Evolutionary conservation across 2,888 invertebrate genomes (phyloP).

Genomic region (Diloba caeruleocephala): DNA sequence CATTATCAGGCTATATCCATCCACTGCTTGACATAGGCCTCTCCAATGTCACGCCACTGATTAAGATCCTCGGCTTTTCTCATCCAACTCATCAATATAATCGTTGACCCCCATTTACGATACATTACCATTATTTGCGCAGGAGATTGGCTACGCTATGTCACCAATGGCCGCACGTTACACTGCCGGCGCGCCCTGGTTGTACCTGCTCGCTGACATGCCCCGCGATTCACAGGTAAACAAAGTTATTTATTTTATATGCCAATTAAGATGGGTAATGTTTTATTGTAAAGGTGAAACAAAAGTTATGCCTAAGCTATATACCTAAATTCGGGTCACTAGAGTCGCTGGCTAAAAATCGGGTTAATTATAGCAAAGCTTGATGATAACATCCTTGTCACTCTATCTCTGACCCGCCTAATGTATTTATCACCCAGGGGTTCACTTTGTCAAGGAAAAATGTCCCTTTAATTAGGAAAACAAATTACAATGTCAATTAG

Average conservation of each 20-base stretch:
- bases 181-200: slow-evolving; percentile 74
- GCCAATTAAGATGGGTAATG: neutral
- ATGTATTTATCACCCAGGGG: slow-evolving; percentile 51
- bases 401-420: slow-evolving; percentile 29
- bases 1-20: too few relatives aligned
- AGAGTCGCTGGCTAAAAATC: slow-evolving; percentile 2
- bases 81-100: too few relatives aligned
- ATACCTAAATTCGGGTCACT: too few relatives aligned
- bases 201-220: slow-evolving; percentile 78
- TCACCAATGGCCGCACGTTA: slow-evolving; percentile 88
- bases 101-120: too few relatives aligned
- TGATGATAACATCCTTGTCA: slow-evolving; percentile 18
- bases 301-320: too few relatives aligned
- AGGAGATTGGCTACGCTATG: slow-evolving; percentile 83
- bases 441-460: slow-evolving; percentile 43
- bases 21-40: too few relatives aligned
- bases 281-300: too few relatives aligned
- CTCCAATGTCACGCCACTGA: too few relatives aligned
- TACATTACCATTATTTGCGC: too few relatives aligned
- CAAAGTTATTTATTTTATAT: neutral
- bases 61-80: too few relatives aligned
- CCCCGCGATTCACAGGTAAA: slow-evolving; percentile 83
- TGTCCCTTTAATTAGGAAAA: slow-evolving; percentile 67
- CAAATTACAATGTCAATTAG: slow-evolving; percentile 69
- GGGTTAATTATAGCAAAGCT: slow-evolving; percentile 6